Percentiles rank a stretch among this genome's conserved stretches.
Evolutionary conservation across 2,113 vertebrate species (phyloP).

Genomic region (Scortum barcoo): DNA sequence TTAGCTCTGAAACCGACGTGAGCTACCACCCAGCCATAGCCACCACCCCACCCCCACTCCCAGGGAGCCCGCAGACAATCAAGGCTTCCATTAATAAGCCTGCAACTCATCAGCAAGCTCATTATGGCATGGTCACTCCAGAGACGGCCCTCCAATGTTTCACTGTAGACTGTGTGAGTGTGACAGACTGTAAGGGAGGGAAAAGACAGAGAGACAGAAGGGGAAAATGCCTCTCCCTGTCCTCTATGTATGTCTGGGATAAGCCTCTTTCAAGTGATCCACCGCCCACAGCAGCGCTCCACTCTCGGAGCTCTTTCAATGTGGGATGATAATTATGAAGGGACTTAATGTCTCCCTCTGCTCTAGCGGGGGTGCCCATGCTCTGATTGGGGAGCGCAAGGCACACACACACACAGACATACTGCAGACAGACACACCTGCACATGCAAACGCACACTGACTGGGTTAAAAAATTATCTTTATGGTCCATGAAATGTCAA

Average conservation of each 20-base stretch:
- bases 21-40: constrained; percentile 39
- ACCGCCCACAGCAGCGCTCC: constrained; percentile 60
- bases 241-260: constrained; percentile 44
- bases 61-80: constrained; percentile 55
- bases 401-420: background rate
- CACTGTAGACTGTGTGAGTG: constrained; percentile 10
- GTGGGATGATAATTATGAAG: constrained; percentile 69
- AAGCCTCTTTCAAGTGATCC: constrained; percentile 67
- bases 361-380: constrained; percentile 16
- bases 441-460: background rate
- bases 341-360: constrained; percentile 54
- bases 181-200: constrained; percentile 20
- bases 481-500: background rate
- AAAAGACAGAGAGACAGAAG: constrained; percentile 11
- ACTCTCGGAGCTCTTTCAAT: constrained; percentile 55
- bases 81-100: constrained; percentile 60
- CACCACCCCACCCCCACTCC: constrained; percentile 6
- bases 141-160: constrained; percentile 52
- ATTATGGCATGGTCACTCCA: constrained; percentile 68
- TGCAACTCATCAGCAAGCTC: constrained; percentile 67
- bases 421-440: constrained; percentile 20
- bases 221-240: constrained; percentile 21
- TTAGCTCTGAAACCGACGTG: constrained; percentile 31
- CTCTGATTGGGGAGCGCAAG: background rate
- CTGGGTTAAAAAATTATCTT: background rate